Conservation (phyloP, 2,888 invertebrate species). For the Parochlus steinenii region DNA sequence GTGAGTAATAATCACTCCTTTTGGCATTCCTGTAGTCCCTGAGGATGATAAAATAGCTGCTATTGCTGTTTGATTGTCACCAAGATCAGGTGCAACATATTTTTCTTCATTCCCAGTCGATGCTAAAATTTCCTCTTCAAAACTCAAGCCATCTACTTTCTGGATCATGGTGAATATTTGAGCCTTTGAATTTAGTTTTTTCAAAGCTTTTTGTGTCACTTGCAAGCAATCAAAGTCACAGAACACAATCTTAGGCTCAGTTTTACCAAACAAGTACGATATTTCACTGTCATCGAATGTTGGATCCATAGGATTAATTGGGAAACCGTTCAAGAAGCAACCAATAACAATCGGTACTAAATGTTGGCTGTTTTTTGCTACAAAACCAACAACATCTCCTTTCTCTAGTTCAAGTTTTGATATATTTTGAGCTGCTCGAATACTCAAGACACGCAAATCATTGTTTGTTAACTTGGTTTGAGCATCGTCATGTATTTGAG, state of each 20-base stretch:
- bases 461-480: not conserved
- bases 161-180: too few relatives aligned
- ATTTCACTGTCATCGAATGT: constrained; percentile 16
- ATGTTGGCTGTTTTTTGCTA: constrained; percentile 6
- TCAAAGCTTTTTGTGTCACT: constrained; percentile 1
- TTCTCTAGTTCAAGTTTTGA: constrained; percentile 1
- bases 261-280: constrained; percentile 6
- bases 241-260: constrained; percentile 11
- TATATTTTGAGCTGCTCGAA: constrained; percentile 1
- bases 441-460: constrained; percentile 4
- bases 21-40: too few relatives aligned
- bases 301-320: constrained; percentile 8
- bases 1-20: too few relatives aligned
- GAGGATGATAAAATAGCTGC: too few relatives aligned
- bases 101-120: too few relatives aligned
- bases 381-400: constrained; percentile 7
- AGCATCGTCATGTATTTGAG: constrained; percentile 3
- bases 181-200: too few relatives aligned
- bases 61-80: too few relatives aligned
- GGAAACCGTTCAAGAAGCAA: constrained; percentile 1
- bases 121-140: too few relatives aligned
- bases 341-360: constrained; percentile 5
- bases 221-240: constrained; percentile 9
- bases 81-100: too few relatives aligned
- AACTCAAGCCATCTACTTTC: too few relatives aligned